Evolutionary conservation across 2,888 invertebrate genomes (phyloP), one percentile per base, ranked within the genome.

Genomic region (Lasioglossum vierecki): DNA sequence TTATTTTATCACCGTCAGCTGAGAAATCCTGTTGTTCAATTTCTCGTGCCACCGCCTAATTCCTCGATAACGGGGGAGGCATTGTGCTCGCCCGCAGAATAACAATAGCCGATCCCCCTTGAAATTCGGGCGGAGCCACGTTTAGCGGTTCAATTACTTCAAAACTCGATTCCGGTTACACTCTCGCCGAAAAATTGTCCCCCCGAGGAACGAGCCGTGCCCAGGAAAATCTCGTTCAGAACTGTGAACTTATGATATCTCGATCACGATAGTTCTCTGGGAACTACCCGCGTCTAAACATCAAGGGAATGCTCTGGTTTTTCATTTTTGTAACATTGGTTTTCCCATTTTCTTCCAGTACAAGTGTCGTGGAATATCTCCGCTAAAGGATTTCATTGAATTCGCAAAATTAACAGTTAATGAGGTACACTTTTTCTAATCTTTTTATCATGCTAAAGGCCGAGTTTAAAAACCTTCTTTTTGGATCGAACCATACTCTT

Each of bases 11-110:
- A 76, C 66, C 46, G 39, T 22, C 44, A 15, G 26, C 74, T 26
- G 4, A 41, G 82, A 68, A 82, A 87, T 84, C 63, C 79, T 77
- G 80, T 83, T 88, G 87, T 88, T 86, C 89, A 88, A 91, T 89
- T 88, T 83, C 91, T 87, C 83, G 79, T 74, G 80, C 82, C 81
- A 66, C 79, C 86, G 79, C 85, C 87, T 90, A 91, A 90, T 91
- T 91, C 85, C 88, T 84, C 88, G 91, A 90, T 90, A 89, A 91
- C 88, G 88, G 84, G 76, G 78, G 77, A 79, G 76, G 83, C 83
- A 86, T 83, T 66, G 83, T 53, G 82, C 66, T 84, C 85, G 83
- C 85, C 77, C 79, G n/a, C 74, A 78, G 90, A 90, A 90, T 90
- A 90, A 90, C 89, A 90, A 90, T 90, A 70, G 85, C 72, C 73